phyloP scores from a whole-genome alignment of 1,140 invertebrate species.

The Tribolium castaneum region DNA sequence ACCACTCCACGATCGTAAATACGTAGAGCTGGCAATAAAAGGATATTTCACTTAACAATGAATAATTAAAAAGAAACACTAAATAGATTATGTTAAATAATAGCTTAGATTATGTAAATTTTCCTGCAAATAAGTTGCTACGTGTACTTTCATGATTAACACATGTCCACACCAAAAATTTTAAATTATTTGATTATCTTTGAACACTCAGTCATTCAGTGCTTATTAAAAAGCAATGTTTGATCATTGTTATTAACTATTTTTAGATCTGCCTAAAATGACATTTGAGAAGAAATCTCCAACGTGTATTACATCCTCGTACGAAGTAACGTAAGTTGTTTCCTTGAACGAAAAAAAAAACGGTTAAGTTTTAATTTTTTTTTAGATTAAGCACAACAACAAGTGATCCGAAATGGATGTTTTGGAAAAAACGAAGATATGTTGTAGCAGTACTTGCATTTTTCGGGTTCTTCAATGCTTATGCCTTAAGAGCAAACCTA shows the following conservation, averaged over 20 bases:
- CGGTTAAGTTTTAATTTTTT: too few species aligned
- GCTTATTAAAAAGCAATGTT: neutral
- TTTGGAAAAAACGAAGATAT: slow-evolving; percentile 78
- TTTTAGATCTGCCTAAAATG: neutral
- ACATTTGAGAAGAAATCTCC: neutral
- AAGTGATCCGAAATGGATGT: slow-evolving; percentile 66
- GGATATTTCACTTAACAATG: neutral
- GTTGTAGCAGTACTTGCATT: slow-evolving; percentile 83
- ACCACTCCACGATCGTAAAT: neutral
- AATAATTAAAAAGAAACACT: neutral
- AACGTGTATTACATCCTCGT: neutral
- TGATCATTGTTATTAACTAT: neutral
- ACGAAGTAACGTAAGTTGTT: neutral
- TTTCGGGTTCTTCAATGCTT: slow-evolving; percentile 90
- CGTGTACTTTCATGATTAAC: neutral
- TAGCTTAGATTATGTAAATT: neutral
- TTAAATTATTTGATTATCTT: too few species aligned
- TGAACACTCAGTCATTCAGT: too few species aligned
- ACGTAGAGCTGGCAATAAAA: neutral
- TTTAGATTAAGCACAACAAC: neutral
- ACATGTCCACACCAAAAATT: neutral
- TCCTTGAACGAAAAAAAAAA: too few species aligned
- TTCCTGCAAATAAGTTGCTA: neutral
- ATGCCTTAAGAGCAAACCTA: slow-evolving; percentile 89
- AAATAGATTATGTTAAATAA: neutral